These are phyloP conservation scores for Coendou prehensilis DNA, from an alignment of 2,797 vertebrate genomes.

Conservation along the genomic window DNA sequence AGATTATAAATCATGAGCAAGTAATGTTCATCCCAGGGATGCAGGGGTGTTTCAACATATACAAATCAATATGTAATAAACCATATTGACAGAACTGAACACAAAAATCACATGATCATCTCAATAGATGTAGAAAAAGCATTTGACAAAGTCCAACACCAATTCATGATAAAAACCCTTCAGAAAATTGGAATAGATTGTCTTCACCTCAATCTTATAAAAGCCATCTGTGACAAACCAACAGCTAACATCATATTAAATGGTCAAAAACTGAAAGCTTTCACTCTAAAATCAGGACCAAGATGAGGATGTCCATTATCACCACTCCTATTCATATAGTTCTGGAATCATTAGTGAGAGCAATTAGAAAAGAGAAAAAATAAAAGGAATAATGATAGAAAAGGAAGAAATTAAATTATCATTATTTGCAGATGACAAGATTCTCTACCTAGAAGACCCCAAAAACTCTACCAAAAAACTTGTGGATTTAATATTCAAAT, in stretches of 20 bases:
- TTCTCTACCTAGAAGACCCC: not conserved
- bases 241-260: not conserved
- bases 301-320: not conserved
- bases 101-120: not conserved
- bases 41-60: not conserved
- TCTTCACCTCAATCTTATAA: not conserved
- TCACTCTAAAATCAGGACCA: not conserved
- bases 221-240: not conserved
- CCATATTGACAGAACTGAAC: not conserved
- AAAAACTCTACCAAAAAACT: too few species aligned
- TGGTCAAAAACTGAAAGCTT: not conserved
- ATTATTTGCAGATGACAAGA: not conserved
- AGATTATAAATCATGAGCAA: too few species aligned
- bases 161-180: not conserved
- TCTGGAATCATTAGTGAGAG: not conserved
- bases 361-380: not conserved
- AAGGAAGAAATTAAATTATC: not conserved
- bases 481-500: not conserved
- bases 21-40: not conserved
- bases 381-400: not conserved
- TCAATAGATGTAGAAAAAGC: not conserved
- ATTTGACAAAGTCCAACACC: not conserved
- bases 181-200: not conserved
- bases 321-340: not conserved
- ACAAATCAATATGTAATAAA: not conserved